These are phyloP conservation scores for Mycalesis mineus DNA, from an alignment of 2,888 invertebrate genomes.

Conservation along the genomic window DNA sequence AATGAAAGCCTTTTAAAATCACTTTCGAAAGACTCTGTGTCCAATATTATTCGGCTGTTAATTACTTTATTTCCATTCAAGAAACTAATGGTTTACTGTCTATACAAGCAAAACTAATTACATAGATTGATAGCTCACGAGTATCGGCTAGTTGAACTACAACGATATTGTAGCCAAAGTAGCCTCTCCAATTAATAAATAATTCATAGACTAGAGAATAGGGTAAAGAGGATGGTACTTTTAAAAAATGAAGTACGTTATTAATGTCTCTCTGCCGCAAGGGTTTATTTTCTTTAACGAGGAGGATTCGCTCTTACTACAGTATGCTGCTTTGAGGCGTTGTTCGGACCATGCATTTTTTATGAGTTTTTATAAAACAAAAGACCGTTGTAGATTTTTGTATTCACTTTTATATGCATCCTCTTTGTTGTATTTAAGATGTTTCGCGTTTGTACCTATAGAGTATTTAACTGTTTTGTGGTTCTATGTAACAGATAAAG, in stretches of 20 bases:
- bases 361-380: not conserved
- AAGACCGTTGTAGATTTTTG: not conserved
- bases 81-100: too few species aligned
- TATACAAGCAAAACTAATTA: too few species aligned
- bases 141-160: too few species aligned
- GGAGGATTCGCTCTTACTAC: not conserved
- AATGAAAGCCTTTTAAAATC: too few species aligned
- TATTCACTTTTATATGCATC: not conserved
- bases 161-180: too few species aligned
- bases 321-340: conserved; percentile 3
- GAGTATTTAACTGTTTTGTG: not conserved
- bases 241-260: not conserved
- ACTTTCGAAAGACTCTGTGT: too few species aligned
- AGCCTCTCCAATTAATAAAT: not conserved
- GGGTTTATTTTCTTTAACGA: conserved; percentile 1
- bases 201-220: not conserved
- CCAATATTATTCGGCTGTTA: too few species aligned
- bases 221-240: not conserved
- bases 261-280: not conserved
- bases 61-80: too few species aligned
- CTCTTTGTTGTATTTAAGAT: not conserved
- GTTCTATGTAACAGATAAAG: not conserved
- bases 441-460: not conserved
- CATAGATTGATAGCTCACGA: too few species aligned
- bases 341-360: not conserved